Evolutionary conservation across 2,113 vertebrate species (phyloP).

Genomic region (Pelobates fuscus): DNA sequence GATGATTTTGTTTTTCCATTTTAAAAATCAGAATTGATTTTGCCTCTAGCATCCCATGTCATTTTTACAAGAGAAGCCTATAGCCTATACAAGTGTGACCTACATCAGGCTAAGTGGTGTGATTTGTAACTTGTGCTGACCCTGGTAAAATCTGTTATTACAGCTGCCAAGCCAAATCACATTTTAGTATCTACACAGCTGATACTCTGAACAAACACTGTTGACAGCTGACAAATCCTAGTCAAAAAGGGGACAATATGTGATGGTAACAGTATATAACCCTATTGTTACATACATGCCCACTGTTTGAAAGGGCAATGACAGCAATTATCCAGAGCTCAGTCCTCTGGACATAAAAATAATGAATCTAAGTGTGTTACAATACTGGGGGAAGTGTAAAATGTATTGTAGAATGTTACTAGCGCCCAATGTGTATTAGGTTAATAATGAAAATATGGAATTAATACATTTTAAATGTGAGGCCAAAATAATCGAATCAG

Average conservation of each 20-base stretch:
- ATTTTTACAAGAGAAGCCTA: background rate
- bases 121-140: conserved; percentile 17
- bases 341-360: too few relatives aligned
- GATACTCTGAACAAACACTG: conserved; percentile 12
- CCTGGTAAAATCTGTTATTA: conserved; percentile 34
- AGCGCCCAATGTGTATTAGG: too few relatives aligned
- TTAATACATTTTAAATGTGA: too few relatives aligned
- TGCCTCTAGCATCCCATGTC: background rate
- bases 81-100: conserved; percentile 17
- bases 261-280: background rate
- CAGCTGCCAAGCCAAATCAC: conserved; percentile 37
- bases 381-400: too few relatives aligned
- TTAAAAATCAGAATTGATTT: conserved; percentile 1
- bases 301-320: too few relatives aligned
- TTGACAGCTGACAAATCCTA: conserved; percentile 30
- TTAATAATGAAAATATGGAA: too few relatives aligned
- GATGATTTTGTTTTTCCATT: background rate
- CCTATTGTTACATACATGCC: too few relatives aligned
- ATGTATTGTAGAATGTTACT: too few relatives aligned
- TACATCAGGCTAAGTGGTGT: conserved; percentile 26
- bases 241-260: background rate
- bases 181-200: conserved; percentile 24
- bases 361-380: too few relatives aligned
- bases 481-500: too few relatives aligned
- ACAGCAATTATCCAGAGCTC: too few relatives aligned